Conservation (phyloP, 2,113 vertebrate species). For the Capreolus pygargus region DNA sequence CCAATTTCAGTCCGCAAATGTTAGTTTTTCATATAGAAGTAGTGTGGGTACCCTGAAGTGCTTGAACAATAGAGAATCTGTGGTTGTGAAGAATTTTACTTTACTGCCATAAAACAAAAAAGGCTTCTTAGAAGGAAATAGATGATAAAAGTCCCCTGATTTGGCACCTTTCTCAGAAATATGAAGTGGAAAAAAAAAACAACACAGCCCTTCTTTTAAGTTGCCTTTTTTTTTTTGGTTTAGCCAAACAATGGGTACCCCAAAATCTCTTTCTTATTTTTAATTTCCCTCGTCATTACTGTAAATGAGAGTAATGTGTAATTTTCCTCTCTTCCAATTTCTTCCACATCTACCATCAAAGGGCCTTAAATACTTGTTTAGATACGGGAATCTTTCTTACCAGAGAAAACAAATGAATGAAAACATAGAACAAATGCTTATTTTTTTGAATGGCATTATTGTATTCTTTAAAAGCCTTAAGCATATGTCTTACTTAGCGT, state of each 20-base stretch:
- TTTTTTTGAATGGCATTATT: neutral
- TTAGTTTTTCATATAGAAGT: neutral
- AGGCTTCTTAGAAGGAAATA: slow-evolving; percentile 56
- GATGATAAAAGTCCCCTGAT: slow-evolving; percentile 10
- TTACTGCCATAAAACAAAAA: slow-evolving; percentile 13
- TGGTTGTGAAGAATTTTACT: neutral
- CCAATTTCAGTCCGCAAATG: neutral
- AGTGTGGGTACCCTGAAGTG: neutral
- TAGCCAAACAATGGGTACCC: slow-evolving; percentile 9
- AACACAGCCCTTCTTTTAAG: neutral
- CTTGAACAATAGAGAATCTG: neutral
- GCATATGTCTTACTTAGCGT: neutral
- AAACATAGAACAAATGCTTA: neutral
- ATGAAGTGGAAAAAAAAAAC: slow-evolving; percentile 30
- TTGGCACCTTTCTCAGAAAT: slow-evolving; percentile 59
- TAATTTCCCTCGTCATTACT: slow-evolving; percentile 2
- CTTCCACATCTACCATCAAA: neutral
- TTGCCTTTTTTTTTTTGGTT: slow-evolving; percentile 49
- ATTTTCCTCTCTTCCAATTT: slow-evolving; percentile 4
- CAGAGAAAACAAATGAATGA: neutral
- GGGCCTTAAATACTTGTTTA: neutral
- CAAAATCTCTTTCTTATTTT: slow-evolving; percentile 43
- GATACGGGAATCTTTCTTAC: slow-evolving; percentile 24
- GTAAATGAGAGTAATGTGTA: neutral
- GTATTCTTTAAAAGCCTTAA: neutral